A percentile compares a stretch with the other conserved stretches of the same genome.
These are phyloP conservation scores for Drosophila littoralis DNA, from an alignment of 1,140 invertebrate genomes.

Conservation along the genomic window DNA sequence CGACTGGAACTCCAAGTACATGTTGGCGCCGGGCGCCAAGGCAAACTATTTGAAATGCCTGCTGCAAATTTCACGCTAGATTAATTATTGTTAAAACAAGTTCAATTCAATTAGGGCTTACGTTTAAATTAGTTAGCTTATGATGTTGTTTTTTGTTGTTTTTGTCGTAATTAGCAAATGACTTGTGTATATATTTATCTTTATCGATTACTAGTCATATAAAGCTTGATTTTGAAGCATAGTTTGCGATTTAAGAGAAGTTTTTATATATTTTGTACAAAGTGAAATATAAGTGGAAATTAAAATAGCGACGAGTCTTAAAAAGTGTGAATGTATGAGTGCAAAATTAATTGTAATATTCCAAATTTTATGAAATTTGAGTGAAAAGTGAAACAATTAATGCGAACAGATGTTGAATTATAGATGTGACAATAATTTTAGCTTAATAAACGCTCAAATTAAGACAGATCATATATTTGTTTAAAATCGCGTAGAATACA, in stretches of 20 bases:
- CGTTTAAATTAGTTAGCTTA: slow-evolving; percentile 1
- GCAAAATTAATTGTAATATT: neutral
- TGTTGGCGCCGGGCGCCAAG: slow-evolving; percentile 79
- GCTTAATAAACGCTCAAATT: too few relatives aligned
- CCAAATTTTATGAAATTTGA: neutral
- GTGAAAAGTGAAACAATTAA: neutral
- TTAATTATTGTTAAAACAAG: neutral
- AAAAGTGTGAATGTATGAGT: too few relatives aligned
- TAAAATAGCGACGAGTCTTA: neutral
- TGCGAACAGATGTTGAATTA: neutral
- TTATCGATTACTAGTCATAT: neutral
- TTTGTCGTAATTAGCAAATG: slow-evolving; percentile 12
- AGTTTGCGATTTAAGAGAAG: slow-evolving; percentile 1
- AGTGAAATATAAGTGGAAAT: neutral
- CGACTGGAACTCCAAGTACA: slow-evolving; percentile 86
- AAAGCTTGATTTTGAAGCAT: neutral
- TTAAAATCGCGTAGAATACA: too few relatives aligned
- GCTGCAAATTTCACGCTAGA: slow-evolving; percentile 60
- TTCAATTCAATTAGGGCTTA: neutral
- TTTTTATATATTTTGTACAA: neutral
- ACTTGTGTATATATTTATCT: neutral
- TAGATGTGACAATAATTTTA: too few relatives aligned
- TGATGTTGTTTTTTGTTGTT: slow-evolving; percentile 12
- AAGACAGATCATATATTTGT: too few relatives aligned
- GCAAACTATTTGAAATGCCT: slow-evolving; percentile 83